Conservation (phyloP, 2,797 vertebrate genomes). For the Rousettus madagascariensis region DNA sequence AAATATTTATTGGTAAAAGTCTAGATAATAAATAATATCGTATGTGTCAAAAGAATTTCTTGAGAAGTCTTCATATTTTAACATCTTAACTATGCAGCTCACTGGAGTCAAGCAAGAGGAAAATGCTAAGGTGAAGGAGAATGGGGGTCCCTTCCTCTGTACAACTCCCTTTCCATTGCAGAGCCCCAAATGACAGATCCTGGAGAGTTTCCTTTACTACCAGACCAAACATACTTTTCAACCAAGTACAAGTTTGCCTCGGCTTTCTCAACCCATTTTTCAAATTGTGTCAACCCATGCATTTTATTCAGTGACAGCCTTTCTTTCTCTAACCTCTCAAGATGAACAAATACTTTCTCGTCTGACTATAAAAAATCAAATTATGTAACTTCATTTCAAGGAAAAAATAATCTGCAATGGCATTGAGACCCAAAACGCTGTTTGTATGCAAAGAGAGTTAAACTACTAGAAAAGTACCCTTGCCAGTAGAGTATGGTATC, state of each 20-base stretch:
- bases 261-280: background rate
- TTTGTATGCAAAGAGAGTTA: constrained; percentile 77
- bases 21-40: background rate
- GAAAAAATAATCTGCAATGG: constrained; percentile 38
- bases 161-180: background rate
- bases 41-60: background rate
- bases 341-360: background rate
- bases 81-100: background rate
- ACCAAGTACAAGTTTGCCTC: background rate
- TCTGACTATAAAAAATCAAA: constrained; percentile 29
- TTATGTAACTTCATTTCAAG: constrained; percentile 63
- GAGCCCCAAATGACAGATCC: background rate
- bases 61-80: constrained; percentile 7
- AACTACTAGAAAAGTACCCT: constrained; percentile 67
- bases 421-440: constrained; percentile 57
- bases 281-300: background rate
- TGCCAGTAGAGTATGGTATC: constrained; percentile 57
- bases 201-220: background rate
- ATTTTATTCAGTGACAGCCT: constrained; percentile 29
- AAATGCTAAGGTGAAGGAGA: background rate
- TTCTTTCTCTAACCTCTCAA: constrained; percentile 32
- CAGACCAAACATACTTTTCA: background rate
- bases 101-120: background rate
- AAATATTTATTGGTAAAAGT: background rate
- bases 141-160: background rate